Base-by-base conservation (phyloP, 2,888 invertebrate genomes). In the Pardosa pseudoannulata region DNA sequence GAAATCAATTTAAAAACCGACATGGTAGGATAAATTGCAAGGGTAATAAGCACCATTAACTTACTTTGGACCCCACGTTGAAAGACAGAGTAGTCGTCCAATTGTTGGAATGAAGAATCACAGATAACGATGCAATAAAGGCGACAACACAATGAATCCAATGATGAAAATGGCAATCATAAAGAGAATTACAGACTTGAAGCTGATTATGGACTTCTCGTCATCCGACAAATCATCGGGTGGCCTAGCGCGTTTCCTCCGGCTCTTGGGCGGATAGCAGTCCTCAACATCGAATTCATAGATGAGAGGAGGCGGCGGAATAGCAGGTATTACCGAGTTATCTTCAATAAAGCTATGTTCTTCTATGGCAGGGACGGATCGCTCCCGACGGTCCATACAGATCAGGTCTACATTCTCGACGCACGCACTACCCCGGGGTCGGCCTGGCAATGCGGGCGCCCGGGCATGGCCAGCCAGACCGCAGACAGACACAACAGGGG, bases 91-190 rank as follows among this genome's bases (percentile, higher is more conserved):
- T 9, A 7, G 36, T 36, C 36, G 9, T 5, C 9, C 36, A 23
- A 19, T 56, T 23, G 3, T 56, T 56, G 1, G 1, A 23, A 56
- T 46, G 41, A 9, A 46, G 41, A 56, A 56, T 56, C 56, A 89
- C 83, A 89, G 76, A 50, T 83, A 81, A 23, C 82, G 83, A 86
- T 89, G 89, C 16, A 89, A 72, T 5, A 89, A 74, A 64, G 89
- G 89, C 5, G 89, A 89, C 6, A 89, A 65, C 41, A 89, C 89
- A 41, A 89, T 89, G 68, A 89, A 89, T 11, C 89, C 89, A 39
- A 89, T 86, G 56, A 89, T 80, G 31, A 88, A 85, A 16, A 79
- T 31, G 13, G 89, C 89, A 9, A 89, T 68, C 29, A 86, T 19
- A 11, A 88, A 56, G 19, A 89, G 71, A n/a, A 88, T 67, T 5